Evolutionary conservation across 53 echinoderm and acorn worm genomes (phyloP).

Genomic region (Paelopatides confundens): DNA sequence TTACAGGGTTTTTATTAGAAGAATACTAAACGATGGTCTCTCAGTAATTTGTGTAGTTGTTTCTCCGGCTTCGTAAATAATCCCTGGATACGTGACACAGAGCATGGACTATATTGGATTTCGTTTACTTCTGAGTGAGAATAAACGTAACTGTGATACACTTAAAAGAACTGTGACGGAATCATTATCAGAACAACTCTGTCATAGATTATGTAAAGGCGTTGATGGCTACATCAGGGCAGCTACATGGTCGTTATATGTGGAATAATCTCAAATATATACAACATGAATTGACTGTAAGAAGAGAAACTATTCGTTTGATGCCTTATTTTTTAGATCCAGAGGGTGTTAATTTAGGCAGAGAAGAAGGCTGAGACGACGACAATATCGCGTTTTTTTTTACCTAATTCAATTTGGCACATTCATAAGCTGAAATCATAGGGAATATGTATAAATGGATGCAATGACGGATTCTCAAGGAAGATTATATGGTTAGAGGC

Average conservation of each 20-base stretch:
- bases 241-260: conserved; percentile 13
- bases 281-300: background rate
- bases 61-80: no score
- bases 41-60: no score
- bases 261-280: conserved; percentile 14
- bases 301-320: conserved; percentile 20
- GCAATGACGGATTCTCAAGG: conserved; percentile 55
- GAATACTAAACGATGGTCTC: no score
- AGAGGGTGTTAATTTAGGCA: conserved; percentile 47
- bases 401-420: conserved; percentile 65
- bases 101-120: no score
- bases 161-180: no score
- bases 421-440: conserved; percentile 56
- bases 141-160: no score
- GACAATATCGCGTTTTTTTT: conserved; percentile 27
- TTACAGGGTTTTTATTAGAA: no score
- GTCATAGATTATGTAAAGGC: background rate
- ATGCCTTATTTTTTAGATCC: conserved; percentile 34
- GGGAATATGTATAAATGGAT: background rate
- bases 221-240: background rate
- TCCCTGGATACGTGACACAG: no score
- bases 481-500: conserved; percentile 54
- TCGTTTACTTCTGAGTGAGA: no score
- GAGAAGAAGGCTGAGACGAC: conserved; percentile 55
- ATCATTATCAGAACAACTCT: background rate